A percentile compares a stretch with the other conserved stretches of the same genome.
Conservation (phyloP, 2,888 invertebrate genomes). For the Hyposoter didymator region DNA sequence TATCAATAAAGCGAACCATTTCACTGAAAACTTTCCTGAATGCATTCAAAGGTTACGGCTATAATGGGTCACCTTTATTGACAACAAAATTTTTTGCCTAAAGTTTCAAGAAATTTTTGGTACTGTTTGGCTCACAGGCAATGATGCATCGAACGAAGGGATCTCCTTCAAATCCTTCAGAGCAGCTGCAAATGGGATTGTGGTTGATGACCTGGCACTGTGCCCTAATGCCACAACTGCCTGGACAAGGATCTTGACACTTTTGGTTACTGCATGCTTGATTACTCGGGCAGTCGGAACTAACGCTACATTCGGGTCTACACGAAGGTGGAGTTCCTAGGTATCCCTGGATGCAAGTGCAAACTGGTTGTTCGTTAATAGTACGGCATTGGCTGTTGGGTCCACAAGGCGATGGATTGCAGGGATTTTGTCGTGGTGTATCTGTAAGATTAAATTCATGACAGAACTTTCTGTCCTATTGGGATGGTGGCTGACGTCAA, state of each 20-base stretch:
- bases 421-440: conserved; percentile 87
- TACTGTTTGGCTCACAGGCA: conserved; percentile 86
- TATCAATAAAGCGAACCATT: not conserved
- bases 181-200: conserved; percentile 92
- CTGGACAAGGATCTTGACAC: conserved; percentile 92
- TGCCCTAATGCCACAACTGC: conserved; percentile 90
- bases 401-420: conserved; percentile 87
- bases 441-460: not conserved
- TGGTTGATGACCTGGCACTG: conserved; percentile 91
- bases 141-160: conserved; percentile 89
- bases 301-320: conserved; percentile 92
- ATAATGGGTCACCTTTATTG: not conserved
- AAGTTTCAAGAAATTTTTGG: not conserved
- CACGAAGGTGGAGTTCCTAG: conserved; percentile 92
- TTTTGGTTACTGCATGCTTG: conserved; percentile 93
- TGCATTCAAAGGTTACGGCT: not conserved
- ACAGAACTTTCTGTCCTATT: not conserved
- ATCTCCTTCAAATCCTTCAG: conserved; percentile 89
- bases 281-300: conserved; percentile 90
- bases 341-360: conserved; percentile 90
- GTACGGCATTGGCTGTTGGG: conserved; percentile 90
- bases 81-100: conserved; percentile 72
- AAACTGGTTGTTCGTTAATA: conserved; percentile 89
- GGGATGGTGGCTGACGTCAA: not conserved
- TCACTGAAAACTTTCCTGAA: not conserved